Conservation (phyloP, 2,888 invertebrate species). For the Cryptosula pallasiana region DNA sequence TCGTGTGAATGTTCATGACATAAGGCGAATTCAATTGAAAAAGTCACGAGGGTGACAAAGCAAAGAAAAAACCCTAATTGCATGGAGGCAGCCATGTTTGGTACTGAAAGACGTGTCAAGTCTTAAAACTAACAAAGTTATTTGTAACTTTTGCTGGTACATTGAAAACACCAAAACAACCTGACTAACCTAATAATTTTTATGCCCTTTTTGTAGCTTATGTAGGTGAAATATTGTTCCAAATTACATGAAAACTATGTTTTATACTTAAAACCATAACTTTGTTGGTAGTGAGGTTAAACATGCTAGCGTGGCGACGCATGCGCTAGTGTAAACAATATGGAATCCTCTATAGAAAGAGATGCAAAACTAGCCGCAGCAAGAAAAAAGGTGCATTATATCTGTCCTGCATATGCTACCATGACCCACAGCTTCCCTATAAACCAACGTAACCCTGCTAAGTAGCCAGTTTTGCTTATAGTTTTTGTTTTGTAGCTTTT, state of each 20-base stretch:
- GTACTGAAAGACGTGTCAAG: not conserved
- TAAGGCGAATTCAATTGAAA: slow-evolving; percentile 29
- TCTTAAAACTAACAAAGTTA: not conserved
- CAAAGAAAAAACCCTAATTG: not conserved
- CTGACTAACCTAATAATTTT: no score
- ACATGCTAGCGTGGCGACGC: slow-evolving; percentile 15
- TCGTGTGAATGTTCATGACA: slow-evolving; percentile 53
- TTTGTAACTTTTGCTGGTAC: no score
- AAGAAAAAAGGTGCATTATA: slow-evolving; percentile 23
- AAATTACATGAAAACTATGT: no score
- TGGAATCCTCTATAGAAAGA: slow-evolving; percentile 24
- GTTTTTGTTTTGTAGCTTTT: no score
- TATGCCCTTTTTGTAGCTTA: no score
- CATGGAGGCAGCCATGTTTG: slow-evolving; percentile 15
- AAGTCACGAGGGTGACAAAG: not conserved
- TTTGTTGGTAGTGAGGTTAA: not conserved
- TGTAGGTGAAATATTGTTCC: no score
- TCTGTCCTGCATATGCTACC: no score
- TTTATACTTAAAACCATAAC: no score
- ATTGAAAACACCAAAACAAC: no score
- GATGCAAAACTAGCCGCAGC: slow-evolving; percentile 22
- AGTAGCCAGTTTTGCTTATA: no score
- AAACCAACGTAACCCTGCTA: no score
- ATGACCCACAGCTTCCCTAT: no score
- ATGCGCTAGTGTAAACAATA: slow-evolving; percentile 23